Evolutionary conservation across 1,140 invertebrate species (phyloP).

Genomic region (Bombus fervidus): DNA sequence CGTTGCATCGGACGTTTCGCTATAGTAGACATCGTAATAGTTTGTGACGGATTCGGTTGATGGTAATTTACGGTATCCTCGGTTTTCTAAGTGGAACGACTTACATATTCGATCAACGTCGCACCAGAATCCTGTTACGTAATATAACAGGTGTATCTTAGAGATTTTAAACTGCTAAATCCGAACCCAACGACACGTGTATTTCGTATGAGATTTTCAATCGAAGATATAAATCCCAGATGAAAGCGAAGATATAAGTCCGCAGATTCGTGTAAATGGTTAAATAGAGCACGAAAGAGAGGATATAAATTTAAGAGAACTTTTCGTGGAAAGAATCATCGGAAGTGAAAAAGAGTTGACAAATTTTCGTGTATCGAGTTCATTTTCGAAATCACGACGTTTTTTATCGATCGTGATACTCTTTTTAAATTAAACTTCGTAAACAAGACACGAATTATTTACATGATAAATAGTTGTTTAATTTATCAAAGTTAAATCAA

Average conservation of each 20-base stretch:
- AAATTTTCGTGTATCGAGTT: background rate
- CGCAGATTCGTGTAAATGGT: too few species aligned
- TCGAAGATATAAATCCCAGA: background rate
- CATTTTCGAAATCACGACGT: background rate
- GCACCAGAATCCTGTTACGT: background rate
- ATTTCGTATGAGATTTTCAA: accelerated
- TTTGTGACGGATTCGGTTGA: background rate
- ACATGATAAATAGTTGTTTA: background rate
- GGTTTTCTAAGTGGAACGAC: too few species aligned
- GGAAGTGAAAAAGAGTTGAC: too few species aligned
- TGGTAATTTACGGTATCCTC: background rate
- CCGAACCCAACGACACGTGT: background rate
- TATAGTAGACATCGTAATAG: too few species aligned
- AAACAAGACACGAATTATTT: background rate
- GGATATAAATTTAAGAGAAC: too few species aligned
- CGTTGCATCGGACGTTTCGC: background rate
- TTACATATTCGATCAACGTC: background rate
- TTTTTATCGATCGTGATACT: background rate
- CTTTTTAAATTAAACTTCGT: background rate
- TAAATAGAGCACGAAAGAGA: background rate
- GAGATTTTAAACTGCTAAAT: background rate
- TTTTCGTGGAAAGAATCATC: background rate
- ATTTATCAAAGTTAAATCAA: background rate
- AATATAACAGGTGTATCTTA: background rate
- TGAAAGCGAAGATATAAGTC: background rate